Base-by-base conservation (phyloP, 2,797 vertebrate genomes). In the Danio jaintianensis region DNA sequence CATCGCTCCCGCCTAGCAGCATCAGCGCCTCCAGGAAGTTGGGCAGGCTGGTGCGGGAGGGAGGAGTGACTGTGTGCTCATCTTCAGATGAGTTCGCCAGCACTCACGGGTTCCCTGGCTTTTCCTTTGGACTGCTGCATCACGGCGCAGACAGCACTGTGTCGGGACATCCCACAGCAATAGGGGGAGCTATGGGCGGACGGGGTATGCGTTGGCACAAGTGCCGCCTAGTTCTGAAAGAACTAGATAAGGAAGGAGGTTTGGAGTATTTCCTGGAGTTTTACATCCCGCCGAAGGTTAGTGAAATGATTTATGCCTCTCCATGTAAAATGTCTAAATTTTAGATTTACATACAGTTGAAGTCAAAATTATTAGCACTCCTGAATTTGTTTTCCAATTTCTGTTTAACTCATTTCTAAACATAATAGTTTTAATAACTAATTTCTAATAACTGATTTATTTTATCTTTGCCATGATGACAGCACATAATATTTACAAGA, bases 271-370 rank as follows among this genome's bases (percentile, higher is more conserved):
- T 96, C 76, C 81, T 97, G 91, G 96, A 97, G 83, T 96, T 97
- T 92, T 97, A 96, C 89, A 94, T 97, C 75, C 96, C 96, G 6
- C 96, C 96, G 3, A 97, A 97, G 92, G 96, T 96, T 83, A 93
- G 92, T 58, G 11, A 80, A 36, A 70, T 6, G 45, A 48, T 68
- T 55, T 2, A 22, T 48, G n/a, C n/a, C n/a, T n/a, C n/a, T n/a
- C n/a, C n/a, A 9, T 66, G n/a, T 48, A 4, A 18, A 40, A n/a
- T 18, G 6, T 50, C 45, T 50, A 22, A 29, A 29, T 5, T 29
- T 16, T 29, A 1, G 48, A 16, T 6, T 68, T 50, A 11, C 47
- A 52, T 10, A 50, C 22, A 58, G 52, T n/a, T n/a, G n/a, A n/a
- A n/a, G n/a, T n/a, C n/a, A n/a, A n/a, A n/a, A n/a, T n/a, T n/a